A percentile compares a stretch with the other conserved stretches of the same genome.
phyloP scores from a whole-genome alignment of 2,888 invertebrate species.

The Euplagia quadripunctaria region DNA sequence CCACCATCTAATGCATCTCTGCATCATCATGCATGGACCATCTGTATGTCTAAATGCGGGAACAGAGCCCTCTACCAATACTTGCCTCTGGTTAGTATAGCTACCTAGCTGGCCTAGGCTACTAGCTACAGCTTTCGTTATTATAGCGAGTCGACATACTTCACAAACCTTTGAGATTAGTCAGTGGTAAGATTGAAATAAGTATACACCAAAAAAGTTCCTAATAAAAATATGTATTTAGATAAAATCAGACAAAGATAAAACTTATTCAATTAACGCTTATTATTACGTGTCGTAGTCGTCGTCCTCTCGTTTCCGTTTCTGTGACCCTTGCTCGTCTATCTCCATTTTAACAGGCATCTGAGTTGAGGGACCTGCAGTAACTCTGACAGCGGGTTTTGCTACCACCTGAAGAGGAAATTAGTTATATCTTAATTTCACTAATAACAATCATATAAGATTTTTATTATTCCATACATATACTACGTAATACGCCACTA shows the following conservation, averaged over 20 bases:
- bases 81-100: too few species aligned
- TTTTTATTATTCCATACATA: too few species aligned
- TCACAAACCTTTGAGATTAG: neutral
- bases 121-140: too few species aligned
- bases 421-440: neutral
- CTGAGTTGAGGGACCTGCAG: constrained; percentile 73
- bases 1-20: too few species aligned
- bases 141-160: neutral
- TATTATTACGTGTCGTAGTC: constrained; percentile 80
- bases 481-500: too few species aligned
- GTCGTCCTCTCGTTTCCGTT: constrained; percentile 91
- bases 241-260: constrained; percentile 30
- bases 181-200: neutral
- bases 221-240: constrained; percentile 14
- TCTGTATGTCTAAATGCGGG: too few species aligned
- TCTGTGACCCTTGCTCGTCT: constrained; percentile 83
- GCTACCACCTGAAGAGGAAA: constrained; percentile 70
- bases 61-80: too few species aligned
- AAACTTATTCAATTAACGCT: constrained; percentile 27
- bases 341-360: constrained; percentile 88
- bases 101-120: too few species aligned
- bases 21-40: too few species aligned
- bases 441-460: neutral
- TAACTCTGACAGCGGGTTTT: constrained; percentile 81
- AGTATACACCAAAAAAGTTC: constrained; percentile 12